Base-by-base conservation (phyloP, 1,140 invertebrate genomes). In the Zaprionus gabonicus region DNA sequence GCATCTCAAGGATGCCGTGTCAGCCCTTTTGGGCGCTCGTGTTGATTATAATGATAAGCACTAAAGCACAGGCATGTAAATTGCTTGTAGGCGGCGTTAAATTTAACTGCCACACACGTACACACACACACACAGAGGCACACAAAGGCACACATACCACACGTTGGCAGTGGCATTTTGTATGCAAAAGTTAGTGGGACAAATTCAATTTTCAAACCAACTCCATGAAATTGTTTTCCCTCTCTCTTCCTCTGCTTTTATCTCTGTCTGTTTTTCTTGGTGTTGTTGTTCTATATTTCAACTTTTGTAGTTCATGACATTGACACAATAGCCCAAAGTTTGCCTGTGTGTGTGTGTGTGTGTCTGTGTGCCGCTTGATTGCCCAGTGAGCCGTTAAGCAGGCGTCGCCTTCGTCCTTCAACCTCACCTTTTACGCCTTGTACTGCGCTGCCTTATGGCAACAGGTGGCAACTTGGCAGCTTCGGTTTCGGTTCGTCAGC, bases 21-120 rank as follows among this genome's bases (percentile, higher is more conserved):
- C 53, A 68, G 68, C 63, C 66, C 46, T 67, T 76, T 71, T 56
- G 28, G 31, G 46, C 36, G 38, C 44, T 64, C 34, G 49, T 72
- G 68, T 51, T 69, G 59, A 65, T 80, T 77, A 77, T 80, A 68
- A 73, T 77, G 68, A 77, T 72, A 73, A 80, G 69, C 68, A 71
- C 46, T 62, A 68, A 58, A 49, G 74, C 74, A 68, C 53, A 68
- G 74, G 74, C 69, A 79, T 67, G 67, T 63, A 79, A 79, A 79
- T 79, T 76, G 77, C 77, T 79, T 67, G 77, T 79, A 71, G 68
- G 51, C 44, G 68, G 51, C 68, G 58, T 76, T 71, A 76, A 79
- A 76, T 71, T 79, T 79, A 71, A 79, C 67, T 41, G 41, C 55
- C 55, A 41, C 49, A 34, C n/a, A 23, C 23, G 23, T 23, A 23